phyloP scores from a whole-genome alignment of 2,888 invertebrate species.

The Netelia inedita region DNA sequence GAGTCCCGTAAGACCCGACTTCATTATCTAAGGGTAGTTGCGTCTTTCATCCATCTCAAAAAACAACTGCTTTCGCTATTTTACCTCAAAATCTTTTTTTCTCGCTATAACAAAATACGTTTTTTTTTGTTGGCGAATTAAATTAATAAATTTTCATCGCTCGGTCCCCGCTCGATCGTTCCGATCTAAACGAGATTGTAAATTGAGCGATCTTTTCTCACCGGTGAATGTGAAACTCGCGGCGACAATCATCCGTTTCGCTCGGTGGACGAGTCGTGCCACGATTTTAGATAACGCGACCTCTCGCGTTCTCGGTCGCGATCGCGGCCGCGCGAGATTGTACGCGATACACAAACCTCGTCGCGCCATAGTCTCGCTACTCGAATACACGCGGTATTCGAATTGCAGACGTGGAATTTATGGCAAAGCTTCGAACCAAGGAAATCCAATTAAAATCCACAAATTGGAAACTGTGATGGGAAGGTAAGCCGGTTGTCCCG shows the following conservation, averaged over 20 bases:
- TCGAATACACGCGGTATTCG: slow-evolving; percentile 52
- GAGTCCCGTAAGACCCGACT: not conserved
- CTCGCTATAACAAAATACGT: not conserved
- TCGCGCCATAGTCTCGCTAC: slow-evolving; percentile 7
- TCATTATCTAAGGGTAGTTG: not conserved
- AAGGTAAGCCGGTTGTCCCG: slow-evolving; percentile 59
- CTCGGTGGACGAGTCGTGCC: not conserved
- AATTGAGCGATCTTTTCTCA: not conserved
- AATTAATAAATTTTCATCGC: not conserved
- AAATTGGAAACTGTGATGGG: slow-evolving; percentile 67
- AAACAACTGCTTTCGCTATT: no score
- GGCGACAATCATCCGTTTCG: not conserved
- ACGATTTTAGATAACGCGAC: slow-evolving; percentile 33
- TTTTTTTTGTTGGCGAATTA: not conserved
- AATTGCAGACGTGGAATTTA: slow-evolving; percentile 64
- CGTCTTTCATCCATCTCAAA: no score
- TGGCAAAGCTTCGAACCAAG: slow-evolving; percentile 60
- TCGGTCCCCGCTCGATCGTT: not conserved
- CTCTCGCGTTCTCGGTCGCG: slow-evolving; percentile 10
- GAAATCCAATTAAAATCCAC: slow-evolving; percentile 67
- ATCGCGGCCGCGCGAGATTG: not conserved
- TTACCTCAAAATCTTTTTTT: no score
- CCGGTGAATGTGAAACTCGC: not conserved
- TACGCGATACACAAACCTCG: slow-evolving; percentile 33
- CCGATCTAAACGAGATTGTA: not conserved